Percentiles rank a stretch among this genome's conserved stretches.
phyloP scores from a whole-genome alignment of 2,797 vertebrate genomes.

The Tokudaia tokunoshimensis region DNA sequence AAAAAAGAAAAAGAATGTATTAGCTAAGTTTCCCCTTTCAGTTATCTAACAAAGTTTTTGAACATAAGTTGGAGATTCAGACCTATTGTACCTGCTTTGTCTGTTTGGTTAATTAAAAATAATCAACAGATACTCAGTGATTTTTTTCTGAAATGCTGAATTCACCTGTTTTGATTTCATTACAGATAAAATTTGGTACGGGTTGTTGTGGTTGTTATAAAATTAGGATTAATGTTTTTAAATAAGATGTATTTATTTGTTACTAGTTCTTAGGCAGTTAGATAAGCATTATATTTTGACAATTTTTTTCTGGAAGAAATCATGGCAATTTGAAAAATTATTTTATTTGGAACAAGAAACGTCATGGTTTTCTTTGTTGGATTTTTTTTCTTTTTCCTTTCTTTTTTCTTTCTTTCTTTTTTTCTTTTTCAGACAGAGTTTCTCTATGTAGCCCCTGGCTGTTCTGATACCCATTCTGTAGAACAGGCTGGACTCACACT shows the following conservation, averaged over 20 bases:
- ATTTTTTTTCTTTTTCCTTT: too few relatives aligned
- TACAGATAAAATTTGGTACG: neutral
- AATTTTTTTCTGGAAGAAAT: neutral
- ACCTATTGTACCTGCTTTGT: conserved; percentile 7
- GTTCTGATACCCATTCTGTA: too few relatives aligned
- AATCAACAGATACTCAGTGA: neutral
- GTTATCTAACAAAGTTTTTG: conserved; percentile 15
- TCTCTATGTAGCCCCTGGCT: too few relatives aligned
- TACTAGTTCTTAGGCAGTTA: conserved; percentile 29
- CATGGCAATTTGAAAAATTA: neutral
- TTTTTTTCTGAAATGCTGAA: conserved; percentile 9
- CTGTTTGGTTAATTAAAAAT: neutral
- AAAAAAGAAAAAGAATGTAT: neutral
- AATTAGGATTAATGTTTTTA: conserved; percentile 41
- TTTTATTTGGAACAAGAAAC: neutral
- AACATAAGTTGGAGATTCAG: neutral
- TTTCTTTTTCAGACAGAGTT: too few relatives aligned
- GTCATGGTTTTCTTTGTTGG: neutral
- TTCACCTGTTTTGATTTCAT: conserved; percentile 34
- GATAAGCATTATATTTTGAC: conserved; percentile 36
- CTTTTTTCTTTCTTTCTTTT: too few relatives aligned
- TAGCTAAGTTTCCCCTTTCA: neutral
- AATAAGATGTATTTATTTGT: neutral
- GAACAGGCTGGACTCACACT: too few relatives aligned
- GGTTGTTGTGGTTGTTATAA: neutral